Conservation (phyloP, 2,113 vertebrate genomes). For the Melospiza georgiana region DNA sequence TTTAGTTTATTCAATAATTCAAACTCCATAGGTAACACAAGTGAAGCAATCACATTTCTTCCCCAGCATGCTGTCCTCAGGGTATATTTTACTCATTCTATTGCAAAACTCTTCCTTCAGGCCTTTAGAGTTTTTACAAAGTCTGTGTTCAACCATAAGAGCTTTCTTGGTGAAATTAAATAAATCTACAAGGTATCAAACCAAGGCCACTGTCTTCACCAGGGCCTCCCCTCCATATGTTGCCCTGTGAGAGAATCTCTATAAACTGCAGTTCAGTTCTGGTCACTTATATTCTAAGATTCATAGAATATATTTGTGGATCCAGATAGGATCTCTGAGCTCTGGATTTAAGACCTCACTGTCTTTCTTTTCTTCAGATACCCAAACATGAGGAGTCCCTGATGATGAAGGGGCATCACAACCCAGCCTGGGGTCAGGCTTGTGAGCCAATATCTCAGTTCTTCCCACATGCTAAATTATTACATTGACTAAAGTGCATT, state of each 20-base stretch:
- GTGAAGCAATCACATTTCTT: background rate
- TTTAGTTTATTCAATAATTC: background rate
- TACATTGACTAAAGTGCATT: background rate
- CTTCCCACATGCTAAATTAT: background rate
- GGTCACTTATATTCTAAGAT: background rate
- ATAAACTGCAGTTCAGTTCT: background rate
- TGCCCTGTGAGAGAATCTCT: background rate
- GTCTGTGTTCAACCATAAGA: background rate
- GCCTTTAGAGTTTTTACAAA: background rate
- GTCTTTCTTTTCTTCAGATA: background rate
- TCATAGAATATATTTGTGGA: background rate
- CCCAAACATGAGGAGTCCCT: background rate
- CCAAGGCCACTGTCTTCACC: background rate
- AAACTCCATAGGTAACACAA: background rate
- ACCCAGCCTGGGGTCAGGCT: fast-evolving
- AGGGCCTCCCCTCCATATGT: fast-evolving
- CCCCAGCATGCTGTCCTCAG: fast-evolving
- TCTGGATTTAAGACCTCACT: background rate
- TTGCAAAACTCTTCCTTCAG: background rate
- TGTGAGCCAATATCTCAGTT: background rate
- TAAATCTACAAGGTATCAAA: background rate
- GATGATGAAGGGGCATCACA: background rate
- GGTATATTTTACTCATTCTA: background rate
- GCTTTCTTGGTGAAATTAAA: background rate
- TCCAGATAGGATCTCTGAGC: background rate